These are phyloP conservation scores for Synchiropus splendidus DNA, from an alignment of 2,113 vertebrate genomes.

Conservation along the genomic window DNA sequence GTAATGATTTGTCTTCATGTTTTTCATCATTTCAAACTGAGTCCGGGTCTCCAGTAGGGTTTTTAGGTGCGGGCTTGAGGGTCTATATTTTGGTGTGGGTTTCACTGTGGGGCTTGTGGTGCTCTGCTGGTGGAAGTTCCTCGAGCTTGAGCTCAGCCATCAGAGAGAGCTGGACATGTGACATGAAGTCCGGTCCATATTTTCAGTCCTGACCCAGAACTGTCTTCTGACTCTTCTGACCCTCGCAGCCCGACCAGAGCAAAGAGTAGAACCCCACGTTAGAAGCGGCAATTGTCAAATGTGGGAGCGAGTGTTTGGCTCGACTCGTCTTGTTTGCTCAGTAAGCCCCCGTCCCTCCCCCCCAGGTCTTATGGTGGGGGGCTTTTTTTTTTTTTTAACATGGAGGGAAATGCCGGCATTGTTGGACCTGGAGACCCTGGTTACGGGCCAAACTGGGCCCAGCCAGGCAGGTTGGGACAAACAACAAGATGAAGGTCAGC, in stretches of 20 bases:
- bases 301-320: slow-evolving; percentile 67
- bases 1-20: too few species aligned
- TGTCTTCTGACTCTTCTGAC: slow-evolving; percentile 33
- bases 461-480: slow-evolving; percentile 84
- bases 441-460: slow-evolving; percentile 76
- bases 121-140: too few species aligned
- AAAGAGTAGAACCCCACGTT: slow-evolving; percentile 45
- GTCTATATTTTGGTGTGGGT: too few species aligned
- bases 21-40: too few species aligned
- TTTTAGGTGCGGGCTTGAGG: too few species aligned
- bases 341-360: slow-evolving; percentile 75
- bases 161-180: too few species aligned
- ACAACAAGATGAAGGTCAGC: slow-evolving; percentile 93
- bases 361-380: background rate
- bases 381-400: slow-evolving; percentile 58
- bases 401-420: slow-evolving; percentile 89
- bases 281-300: slow-evolving; percentile 65
- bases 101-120: too few species aligned
- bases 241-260: slow-evolving; percentile 30
- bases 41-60: too few species aligned
- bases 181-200: slow-evolving; percentile 27
- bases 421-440: slow-evolving; percentile 88
- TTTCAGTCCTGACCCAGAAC: slow-evolving; percentile 40
- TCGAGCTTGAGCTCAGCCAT: too few species aligned
- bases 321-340: slow-evolving; percentile 86